Percentiles rank a stretch among this genome's conserved stretches.
These are phyloP conservation scores for Drosophila nasuta DNA, from an alignment of 1,140 invertebrate genomes.

Conservation along the genomic window DNA sequence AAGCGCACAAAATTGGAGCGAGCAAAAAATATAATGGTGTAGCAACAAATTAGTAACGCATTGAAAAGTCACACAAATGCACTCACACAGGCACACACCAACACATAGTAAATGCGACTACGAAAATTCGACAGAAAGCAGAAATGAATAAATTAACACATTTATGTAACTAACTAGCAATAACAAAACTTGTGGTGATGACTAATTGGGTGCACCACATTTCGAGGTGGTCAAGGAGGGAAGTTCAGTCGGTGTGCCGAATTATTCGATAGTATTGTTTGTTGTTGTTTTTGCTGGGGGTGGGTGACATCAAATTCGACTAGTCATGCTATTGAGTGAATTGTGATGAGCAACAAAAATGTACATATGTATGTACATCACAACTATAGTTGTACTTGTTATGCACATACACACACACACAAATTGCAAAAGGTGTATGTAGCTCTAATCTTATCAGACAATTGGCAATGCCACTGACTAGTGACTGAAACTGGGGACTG, in stretches of 20 bases:
- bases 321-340: conserved; percentile 11
- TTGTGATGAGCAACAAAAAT: conserved; percentile 24
- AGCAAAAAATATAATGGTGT: conserved; percentile 41
- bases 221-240: conserved; percentile 32
- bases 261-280: conserved; percentile 13
- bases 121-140: conserved; percentile 63
- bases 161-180: conserved; percentile 69
- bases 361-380: conserved; percentile 18
- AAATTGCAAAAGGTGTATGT: neutral
- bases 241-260: conserved; percentile 15
- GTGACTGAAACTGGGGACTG: conserved; percentile 20
- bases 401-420: neutral
- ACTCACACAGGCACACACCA: conserved; percentile 9
- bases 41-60: conserved; percentile 70
- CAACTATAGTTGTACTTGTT: conserved; percentile 3
- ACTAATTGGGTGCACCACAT: conserved; percentile 65
- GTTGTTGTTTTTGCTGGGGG: no score
- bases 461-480: conserved; percentile 42
- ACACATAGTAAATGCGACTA: conserved; percentile 42
- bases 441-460: conserved; percentile 72
- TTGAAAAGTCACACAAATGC: conserved; percentile 35
- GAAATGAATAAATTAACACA: conserved; percentile 76
- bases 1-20: conserved; percentile 35
- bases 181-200: conserved; percentile 49
- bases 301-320: conserved; percentile 24